phyloP scores from a whole-genome alignment of 1,140 invertebrate species.

The Drosophila pandora region DNA sequence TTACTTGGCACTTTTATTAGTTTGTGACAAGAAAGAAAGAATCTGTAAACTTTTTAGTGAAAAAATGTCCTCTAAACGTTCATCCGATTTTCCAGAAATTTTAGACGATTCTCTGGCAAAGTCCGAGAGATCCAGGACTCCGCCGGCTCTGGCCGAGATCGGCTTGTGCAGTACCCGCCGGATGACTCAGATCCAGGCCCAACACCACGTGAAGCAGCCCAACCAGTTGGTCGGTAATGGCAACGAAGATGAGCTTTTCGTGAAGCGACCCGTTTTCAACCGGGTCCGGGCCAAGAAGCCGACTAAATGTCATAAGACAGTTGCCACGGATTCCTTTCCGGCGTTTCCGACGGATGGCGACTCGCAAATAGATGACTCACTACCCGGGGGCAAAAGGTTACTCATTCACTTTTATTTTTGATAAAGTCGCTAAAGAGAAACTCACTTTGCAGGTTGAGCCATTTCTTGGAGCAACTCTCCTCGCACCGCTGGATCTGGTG shows the following conservation, averaged over 20 bases:
- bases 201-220: conserved; percentile 17
- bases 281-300: background rate
- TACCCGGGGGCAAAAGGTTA: background rate
- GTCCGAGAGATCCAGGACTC: conserved; percentile 13
- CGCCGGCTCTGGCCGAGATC: conserved; percentile 37
- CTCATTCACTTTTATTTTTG: background rate
- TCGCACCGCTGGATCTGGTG: conserved; percentile 57
- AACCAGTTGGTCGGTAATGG: background rate
- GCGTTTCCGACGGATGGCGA: background rate
- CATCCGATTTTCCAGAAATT: background rate
- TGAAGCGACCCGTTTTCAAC: conserved; percentile 44
- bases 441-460: conserved; percentile 3
- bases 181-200: conserved; percentile 23
- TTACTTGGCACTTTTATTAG: background rate
- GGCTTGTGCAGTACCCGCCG: conserved; percentile 31
- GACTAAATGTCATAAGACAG: background rate
- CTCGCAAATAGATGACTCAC: background rate
- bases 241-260: conserved; percentile 51
- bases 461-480: conserved; percentile 28
- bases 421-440: background rate
- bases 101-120: background rate
- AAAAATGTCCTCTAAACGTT: background rate
- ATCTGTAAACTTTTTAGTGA: background rate
- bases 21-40: background rate
- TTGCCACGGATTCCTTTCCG: background rate